Percentiles rank a stretch among this genome's conserved stretches.
phyloP scores from a whole-genome alignment of 2,888 invertebrate species.

The Hipparchia sbordonii region DNA sequence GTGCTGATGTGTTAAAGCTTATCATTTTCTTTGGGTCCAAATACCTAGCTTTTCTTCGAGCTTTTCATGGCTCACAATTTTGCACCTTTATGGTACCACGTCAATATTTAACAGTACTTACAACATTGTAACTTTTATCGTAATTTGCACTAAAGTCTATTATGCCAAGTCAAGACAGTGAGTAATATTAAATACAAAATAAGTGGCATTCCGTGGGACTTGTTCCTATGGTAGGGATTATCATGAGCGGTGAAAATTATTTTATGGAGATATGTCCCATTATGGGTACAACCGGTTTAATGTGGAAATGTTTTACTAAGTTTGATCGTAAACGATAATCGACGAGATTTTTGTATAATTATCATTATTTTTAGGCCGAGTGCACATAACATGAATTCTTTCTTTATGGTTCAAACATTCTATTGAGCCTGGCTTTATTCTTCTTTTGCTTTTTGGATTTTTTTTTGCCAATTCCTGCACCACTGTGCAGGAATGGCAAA shows the following conservation, averaged over 20 bases:
- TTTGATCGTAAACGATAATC: conserved; percentile 14
- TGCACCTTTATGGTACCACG: too few species aligned
- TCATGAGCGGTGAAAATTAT: conserved; percentile 25
- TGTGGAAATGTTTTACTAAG: conserved; percentile 17
- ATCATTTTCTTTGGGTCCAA: too few species aligned
- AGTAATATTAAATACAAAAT: conserved; percentile 37
- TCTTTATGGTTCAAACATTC: not conserved
- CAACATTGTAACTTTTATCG: conserved; percentile 1
- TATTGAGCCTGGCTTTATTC: not conserved
- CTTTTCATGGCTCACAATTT: not conserved
- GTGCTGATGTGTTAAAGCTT: too few species aligned
- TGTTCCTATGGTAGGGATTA: conserved; percentile 21
- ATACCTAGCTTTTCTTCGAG: too few species aligned
- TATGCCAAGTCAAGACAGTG: conserved; percentile 33
- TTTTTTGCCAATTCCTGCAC: too few species aligned
- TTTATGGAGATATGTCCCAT: conserved; percentile 14
- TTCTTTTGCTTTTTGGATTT: not conserved
- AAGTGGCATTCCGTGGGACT: conserved; percentile 29
- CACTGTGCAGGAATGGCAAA: too few species aligned
- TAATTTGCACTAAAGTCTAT: conserved; percentile 39
- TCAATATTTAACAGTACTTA: not conserved
- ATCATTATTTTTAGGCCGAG: conserved; percentile 11
- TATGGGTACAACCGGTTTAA: conserved; percentile 17
- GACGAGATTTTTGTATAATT: conserved; percentile 17
- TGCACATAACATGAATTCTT: not conserved